phyloP scores from a whole-genome alignment of 2,797 vertebrate species.

The Phataginus tetradactyla region DNA sequence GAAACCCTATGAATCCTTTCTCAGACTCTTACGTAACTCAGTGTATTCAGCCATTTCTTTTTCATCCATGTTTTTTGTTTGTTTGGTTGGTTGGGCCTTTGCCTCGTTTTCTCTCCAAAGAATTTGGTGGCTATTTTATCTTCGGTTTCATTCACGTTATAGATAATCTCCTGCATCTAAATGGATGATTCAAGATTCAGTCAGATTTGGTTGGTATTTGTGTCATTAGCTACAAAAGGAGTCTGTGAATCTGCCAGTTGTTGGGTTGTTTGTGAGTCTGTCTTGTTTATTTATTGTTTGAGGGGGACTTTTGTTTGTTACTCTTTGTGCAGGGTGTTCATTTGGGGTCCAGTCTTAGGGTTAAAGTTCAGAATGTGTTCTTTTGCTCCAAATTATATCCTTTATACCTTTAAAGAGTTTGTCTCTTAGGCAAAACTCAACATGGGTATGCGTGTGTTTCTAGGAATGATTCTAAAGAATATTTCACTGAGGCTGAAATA shows the following conservation, averaged over 20 bases:
- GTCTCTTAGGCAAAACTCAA: background rate
- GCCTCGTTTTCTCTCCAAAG: constrained; percentile 81
- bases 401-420: constrained; percentile 57
- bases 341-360: background rate
- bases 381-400: constrained; percentile 49
- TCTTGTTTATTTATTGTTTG: constrained; percentile 46
- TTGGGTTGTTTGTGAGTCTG: background rate
- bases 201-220: background rate
- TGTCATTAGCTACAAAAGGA: background rate
- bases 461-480: constrained; percentile 24
- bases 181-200: background rate
- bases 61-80: constrained; percentile 77
- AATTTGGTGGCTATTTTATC: constrained; percentile 74
- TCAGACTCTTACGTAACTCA: constrained; percentile 79
- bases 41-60: constrained; percentile 73
- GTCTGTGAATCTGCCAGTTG: background rate
- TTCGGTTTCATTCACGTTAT: constrained; percentile 41
- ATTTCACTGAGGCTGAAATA: background rate
- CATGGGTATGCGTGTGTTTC: background rate
- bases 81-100: constrained; percentile 77
- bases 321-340: background rate
- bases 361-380: constrained; percentile 53
- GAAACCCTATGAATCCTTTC: constrained; percentile 79
- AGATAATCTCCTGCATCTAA: constrained; percentile 33
- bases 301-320: background rate